These are phyloP conservation scores for Drosophila eohydei DNA, from an alignment of 2,888 invertebrate genomes.

Conservation along the genomic window DNA sequence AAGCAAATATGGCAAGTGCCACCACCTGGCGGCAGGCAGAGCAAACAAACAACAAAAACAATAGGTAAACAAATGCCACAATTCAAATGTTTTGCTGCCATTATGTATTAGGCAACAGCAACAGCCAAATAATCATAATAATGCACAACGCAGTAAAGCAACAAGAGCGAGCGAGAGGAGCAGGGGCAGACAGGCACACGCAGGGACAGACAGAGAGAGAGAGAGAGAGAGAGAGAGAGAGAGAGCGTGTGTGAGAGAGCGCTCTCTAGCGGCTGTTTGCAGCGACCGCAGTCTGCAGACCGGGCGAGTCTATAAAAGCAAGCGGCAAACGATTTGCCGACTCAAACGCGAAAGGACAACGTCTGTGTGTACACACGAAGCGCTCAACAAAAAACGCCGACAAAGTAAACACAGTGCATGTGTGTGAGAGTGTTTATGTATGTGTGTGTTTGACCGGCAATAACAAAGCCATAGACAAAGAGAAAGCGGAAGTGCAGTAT, in stretches of 20 bases:
- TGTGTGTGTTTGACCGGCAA: slow-evolving; percentile 61
- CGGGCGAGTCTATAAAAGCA: slow-evolving; percentile 82
- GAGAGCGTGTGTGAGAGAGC: slow-evolving; percentile 2
- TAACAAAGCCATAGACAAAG: slow-evolving; percentile 46
- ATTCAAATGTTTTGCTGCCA: slow-evolving; percentile 49
- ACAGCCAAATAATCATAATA: slow-evolving; percentile 24
- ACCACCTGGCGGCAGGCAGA: slow-evolving; percentile 54
- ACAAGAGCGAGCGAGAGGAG: slow-evolving; percentile 5
- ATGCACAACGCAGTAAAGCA: slow-evolving; percentile 41
- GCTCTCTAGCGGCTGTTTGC: slow-evolving; percentile 39
- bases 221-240: background rate
- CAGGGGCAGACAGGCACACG: slow-evolving; percentile 9
- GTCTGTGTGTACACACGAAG: slow-evolving; percentile 62
- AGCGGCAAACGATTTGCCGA: slow-evolving; percentile 74
- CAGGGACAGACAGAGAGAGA: background rate
- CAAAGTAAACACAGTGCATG: slow-evolving; percentile 18
- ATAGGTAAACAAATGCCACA: slow-evolving; percentile 54
- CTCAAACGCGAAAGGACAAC: slow-evolving; percentile 81
- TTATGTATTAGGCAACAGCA: slow-evolving; percentile 34
- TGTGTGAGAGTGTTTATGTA: slow-evolving; percentile 19
- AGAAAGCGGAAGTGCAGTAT: slow-evolving; percentile 26
- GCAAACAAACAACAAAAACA: slow-evolving; percentile 17
- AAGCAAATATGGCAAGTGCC: slow-evolving; percentile 36
- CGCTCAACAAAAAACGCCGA: slow-evolving; percentile 50
- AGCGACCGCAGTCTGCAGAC: slow-evolving; percentile 39